Evolutionary conservation across 2,797 vertebrate genomes (phyloP), one percentile per base, ranked within the genome.

Genomic region (Sebastolobus alascanus): DNA sequence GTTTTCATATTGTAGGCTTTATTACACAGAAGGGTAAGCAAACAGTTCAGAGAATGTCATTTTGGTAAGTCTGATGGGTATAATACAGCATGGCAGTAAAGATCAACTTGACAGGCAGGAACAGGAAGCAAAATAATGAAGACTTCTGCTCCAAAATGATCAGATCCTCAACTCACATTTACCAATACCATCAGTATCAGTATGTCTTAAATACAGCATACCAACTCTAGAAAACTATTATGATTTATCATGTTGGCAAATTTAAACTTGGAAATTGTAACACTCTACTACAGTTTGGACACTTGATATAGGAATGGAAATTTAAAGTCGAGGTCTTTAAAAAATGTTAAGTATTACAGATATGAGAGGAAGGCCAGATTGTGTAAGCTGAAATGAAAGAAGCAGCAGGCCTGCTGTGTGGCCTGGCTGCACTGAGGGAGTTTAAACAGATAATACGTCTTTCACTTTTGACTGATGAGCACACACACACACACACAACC

Each of bases 371-470:
- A 82, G 83, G 68, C 71, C 79, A 83, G 87, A 89, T 88, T 83
- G 90, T 89, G 84, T 84, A 87, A 90, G 52, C 60, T 83, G 31
- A 84, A 87, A 77, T 82, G 65, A 83, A 92, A 80, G 52, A 89
- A 79, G 74, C 90, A 86, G 80, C 71, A 79, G 79, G 85, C 92
- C 90, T 85, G 83, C 86, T 94, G 92, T 93, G 91, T 95, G 92
- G 93, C 93, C 94, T 64, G 84, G 84, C 88, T 77, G 80, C 79
- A 76, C 83, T n/a, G 76, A 87, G 84, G 81, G 80, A 89, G 86
- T 92, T 93, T 95, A 94, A 93, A 95, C 94, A 95, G 90, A 95
- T 90, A 87, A 90, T 93, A 87, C 10, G 54, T 93, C 93, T 93
- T 91, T 90, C 71, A 87, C 78, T 82, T 88, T 80, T 90, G 84